Evolutionary conservation across 2,797 vertebrate species (phyloP).

Genomic region (Furcifer pardalis): DNA sequence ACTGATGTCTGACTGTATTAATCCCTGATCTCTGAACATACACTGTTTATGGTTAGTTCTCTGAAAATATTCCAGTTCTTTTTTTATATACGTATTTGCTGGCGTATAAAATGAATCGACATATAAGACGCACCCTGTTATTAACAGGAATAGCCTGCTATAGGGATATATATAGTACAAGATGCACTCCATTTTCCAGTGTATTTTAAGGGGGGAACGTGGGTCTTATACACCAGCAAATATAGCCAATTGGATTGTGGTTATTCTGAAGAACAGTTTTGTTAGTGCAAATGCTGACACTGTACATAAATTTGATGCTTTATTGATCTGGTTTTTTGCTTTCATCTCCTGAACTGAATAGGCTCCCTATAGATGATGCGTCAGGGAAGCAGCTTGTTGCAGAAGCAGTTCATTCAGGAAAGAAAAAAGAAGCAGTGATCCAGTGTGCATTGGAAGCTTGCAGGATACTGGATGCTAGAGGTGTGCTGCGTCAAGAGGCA

Average conservation of each 20-base stretch:
- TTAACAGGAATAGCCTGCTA: too few relatives aligned
- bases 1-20: background rate
- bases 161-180: too few relatives aligned
- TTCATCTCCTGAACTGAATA: constrained; percentile 61
- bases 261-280: background rate
- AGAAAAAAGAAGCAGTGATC: constrained; percentile 92
- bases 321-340: constrained; percentile 35
- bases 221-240: too few relatives aligned
- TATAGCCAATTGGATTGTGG: background rate
- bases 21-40: background rate
- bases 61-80: background rate
- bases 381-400: constrained; percentile 91
- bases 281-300: background rate
- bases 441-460: constrained; percentile 95
- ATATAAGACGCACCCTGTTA: too few relatives aligned
- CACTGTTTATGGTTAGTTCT: background rate
- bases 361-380: constrained; percentile 93
- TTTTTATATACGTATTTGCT: too few relatives aligned
- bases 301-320: background rate
- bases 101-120: too few relatives aligned
- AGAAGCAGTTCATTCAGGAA: constrained; percentile 90
- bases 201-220: too few relatives aligned
- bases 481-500: constrained; percentile 94
- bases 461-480: constrained; percentile 92
- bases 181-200: too few relatives aligned